Percentiles rank a stretch among this genome's conserved stretches.
phyloP scores from a whole-genome alignment of 2,797 vertebrate species.

The Crocodylus rhombifer region DNA sequence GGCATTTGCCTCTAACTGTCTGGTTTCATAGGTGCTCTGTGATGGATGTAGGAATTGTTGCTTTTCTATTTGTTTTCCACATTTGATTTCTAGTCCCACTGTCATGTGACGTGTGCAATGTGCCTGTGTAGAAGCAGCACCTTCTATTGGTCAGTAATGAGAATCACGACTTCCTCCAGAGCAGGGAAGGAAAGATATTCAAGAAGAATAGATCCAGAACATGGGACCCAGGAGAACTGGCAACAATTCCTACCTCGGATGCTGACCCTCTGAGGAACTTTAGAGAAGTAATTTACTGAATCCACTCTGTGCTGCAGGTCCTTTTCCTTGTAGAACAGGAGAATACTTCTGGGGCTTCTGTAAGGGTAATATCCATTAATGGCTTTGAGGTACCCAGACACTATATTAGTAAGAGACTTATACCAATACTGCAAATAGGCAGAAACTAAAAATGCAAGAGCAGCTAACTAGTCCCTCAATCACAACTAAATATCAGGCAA shows the following conservation, averaged over 20 bases:
- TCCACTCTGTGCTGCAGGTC: not conserved
- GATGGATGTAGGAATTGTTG: not conserved
- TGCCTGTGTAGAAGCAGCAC: not conserved
- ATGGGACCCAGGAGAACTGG: rapidly evolving
- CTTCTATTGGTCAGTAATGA: not conserved
- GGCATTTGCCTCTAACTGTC: not conserved
- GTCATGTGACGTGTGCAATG: not conserved
- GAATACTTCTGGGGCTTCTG: not conserved
- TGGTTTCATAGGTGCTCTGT: not conserved
- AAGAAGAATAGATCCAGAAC: not conserved
- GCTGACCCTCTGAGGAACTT: not conserved
- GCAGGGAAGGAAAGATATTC: not conserved
- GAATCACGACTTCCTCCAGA: not conserved
- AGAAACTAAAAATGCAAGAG: not conserved
- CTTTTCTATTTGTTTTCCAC: not conserved
- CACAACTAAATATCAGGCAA: not conserved
- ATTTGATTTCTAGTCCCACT: not conserved
- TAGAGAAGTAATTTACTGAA: not conserved
- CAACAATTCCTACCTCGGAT: not conserved
- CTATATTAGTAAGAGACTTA: not conserved
- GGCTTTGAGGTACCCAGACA: rapidly evolving
- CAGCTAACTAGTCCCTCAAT: not conserved
- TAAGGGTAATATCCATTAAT: rapidly evolving
- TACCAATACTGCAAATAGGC: not conserved
- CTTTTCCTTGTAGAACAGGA: not conserved